Base-by-base conservation (phyloP, 2,888 invertebrate species). In the Metopia argyrocephala region DNA sequence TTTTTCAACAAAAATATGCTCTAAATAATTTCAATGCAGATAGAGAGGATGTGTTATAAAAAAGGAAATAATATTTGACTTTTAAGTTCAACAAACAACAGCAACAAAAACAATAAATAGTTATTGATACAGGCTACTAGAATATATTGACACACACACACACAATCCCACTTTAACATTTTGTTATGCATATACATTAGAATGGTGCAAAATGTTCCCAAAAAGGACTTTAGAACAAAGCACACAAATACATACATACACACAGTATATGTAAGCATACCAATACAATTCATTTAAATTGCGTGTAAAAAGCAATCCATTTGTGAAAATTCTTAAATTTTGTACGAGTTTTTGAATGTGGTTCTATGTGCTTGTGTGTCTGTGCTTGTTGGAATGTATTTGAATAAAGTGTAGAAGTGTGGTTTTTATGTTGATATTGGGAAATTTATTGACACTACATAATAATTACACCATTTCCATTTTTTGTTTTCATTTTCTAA, bases 21-120 rank as follows among this genome's bases (percentile, higher is more conserved):
- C 9, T 45, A 66, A 28, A 71, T 69, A 50, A 68, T 71, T 48
- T 31, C 31, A 38, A 38, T 18, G 18, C 52, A 59, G 20, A 52
- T 20, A 18, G 38, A 9, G 31, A 46, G 38, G 28, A 5, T 73
- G 50, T 28, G 46, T 50, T 50, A 73, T 52, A 46, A 45, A 62
- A 12, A 48, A 52, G 71, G 68, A 68, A 73, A 80, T 65, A 57
- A 64, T 52, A 64, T 68, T 80, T 76, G 64, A 73, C 68, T 73
- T 80, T 57, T 73, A n/a, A 54, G 71, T 73, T 59, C 46, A 54
- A 38, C 50, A 66, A 61, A 66, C 69, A 50, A 52, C n/a, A 70
- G 18, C 38, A 38, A 38, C 38, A 38, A 38, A 9, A 12, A 38
- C 38, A 38, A 38, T 38, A 38, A 38, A 38, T 38, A 15, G 15